A percentile compares a stretch with the other conserved stretches of the same genome.
phyloP scores from a whole-genome alignment of 2,113 vertebrate species.

The Rallus limicola region DNA sequence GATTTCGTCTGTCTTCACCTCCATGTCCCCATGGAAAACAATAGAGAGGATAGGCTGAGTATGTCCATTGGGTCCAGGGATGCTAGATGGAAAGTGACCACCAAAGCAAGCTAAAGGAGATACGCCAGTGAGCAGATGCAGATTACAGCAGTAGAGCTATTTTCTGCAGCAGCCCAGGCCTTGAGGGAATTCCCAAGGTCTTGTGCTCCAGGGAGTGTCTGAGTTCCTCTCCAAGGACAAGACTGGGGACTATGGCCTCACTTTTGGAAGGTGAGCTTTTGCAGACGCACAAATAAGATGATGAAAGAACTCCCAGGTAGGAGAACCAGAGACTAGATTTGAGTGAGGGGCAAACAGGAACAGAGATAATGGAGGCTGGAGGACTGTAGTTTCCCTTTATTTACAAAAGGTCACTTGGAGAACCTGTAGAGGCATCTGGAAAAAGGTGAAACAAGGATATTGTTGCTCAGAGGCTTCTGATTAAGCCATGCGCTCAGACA shows the following conservation, averaged over 20 bases:
- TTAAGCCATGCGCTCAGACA: not conserved
- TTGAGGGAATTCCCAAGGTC: not conserved
- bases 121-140: not conserved
- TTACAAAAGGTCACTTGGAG: not conserved
- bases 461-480: not conserved
- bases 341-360: not conserved
- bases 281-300: not conserved
- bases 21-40: not conserved
- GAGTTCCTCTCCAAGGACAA: not conserved
- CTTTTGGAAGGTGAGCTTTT: not conserved
- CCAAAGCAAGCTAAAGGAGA: not conserved
- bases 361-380: not conserved
- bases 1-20: not conserved
- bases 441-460: not conserved
- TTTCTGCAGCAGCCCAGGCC: rapidly evolving
- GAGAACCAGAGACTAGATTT: not conserved
- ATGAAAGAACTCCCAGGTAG: not conserved
- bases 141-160: rapidly evolving
- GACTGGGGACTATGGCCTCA: not conserved
- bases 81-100: not conserved
- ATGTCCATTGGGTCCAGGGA: no score
- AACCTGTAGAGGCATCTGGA: not conserved
- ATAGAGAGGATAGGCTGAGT: not conserved
- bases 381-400: not conserved
- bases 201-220: not conserved